Base-by-base conservation (phyloP, 1,140 invertebrate species). In the Drosophila triauraria region DNA sequence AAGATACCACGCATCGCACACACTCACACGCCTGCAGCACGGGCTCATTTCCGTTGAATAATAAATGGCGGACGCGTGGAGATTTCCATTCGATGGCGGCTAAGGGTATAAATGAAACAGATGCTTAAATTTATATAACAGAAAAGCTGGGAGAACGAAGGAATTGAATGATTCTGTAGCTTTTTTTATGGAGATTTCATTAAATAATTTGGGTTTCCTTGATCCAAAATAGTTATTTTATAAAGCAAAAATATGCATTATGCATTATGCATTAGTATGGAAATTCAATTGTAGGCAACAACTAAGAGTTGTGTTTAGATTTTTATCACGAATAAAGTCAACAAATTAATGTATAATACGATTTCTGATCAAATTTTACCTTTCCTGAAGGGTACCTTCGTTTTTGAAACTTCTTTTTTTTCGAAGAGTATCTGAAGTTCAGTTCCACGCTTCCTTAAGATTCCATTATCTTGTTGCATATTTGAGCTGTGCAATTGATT, bases 11-110 rank as follows among this genome's bases (percentile, higher is more conserved):
- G 51, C 50, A 62, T 43, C 59, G 25, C 62, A 43, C 44, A 32
- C 48, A 38, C 46, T 27, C 44, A 76, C 44, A 42, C 48, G 23
- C 40, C 25, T 40, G 44, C n/a, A 60, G 65, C 75, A 43, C 64
- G 50, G 42, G 35, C 83, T 82, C 80, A 83, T 87, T 88, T 87
- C 80, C 83, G 84, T 70, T 71, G 54, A 74, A 87, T 82, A 87
- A 82, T 87, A 82, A 77, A 87, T 67, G 67, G 53, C 47, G 71
- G 43, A 78, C 44, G 59, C 53, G 54, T 54, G 64, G 46, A 62
- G 72, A 67, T 60, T 62, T 63, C 42, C 46, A 50, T 38, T 62
- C 60, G 20, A 54, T 48, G 44, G 46, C 59, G 50, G 56, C 38
- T 68, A 74, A 74, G 54, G 56, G 69, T 82, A 79, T 80, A 58